Percentiles rank a stretch among this genome's conserved stretches.
These are phyloP conservation scores for Drosophila picticornis DNA, from an alignment of 2,888 invertebrate genomes.

Conservation along the genomic window DNA sequence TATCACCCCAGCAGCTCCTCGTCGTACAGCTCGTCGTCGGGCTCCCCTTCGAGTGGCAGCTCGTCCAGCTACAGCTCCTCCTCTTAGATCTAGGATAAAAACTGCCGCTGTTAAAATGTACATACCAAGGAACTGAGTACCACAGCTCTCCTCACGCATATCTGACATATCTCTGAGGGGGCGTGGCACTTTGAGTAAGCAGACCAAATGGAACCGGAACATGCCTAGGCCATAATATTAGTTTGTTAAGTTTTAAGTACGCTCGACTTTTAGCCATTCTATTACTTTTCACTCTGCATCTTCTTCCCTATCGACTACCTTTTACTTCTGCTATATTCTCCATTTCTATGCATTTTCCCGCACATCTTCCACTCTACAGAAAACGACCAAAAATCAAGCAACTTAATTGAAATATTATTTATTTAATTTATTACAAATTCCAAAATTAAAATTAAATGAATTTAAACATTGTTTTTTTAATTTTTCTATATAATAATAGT, in stretches of 20 bases:
- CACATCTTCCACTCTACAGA: conserved; percentile 35
- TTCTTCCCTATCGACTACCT: conserved; percentile 18
- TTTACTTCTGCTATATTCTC: conserved; percentile 15
- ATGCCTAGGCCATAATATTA: conserved; percentile 75
- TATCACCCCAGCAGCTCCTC: conserved; percentile 89
- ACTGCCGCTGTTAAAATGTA: conserved; percentile 61
- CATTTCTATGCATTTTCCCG: conserved; percentile 18
- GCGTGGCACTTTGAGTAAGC: conserved; percentile 59
- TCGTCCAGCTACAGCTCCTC: conserved; percentile 79
- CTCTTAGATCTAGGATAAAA: conserved; percentile 58
- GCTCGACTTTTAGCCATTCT: conserved; percentile 75
- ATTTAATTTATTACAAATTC: conserved; percentile 84
- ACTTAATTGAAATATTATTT: conserved; percentile 79
- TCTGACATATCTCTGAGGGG: conserved; percentile 2
- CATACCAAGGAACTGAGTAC: conserved; percentile 63
- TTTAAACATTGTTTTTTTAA: conserved; percentile 3
- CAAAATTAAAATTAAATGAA: conserved; percentile 67
- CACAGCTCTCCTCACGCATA: conserved; percentile 4
- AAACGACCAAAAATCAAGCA: conserved; percentile 76
- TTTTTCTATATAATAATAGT: not conserved
- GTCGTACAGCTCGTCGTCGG: conserved; percentile 85
- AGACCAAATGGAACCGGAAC: conserved; percentile 72
- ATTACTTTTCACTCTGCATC: conserved; percentile 22
- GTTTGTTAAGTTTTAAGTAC: conserved; percentile 56
- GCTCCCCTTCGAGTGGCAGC: conserved; percentile 66